phyloP scores from a whole-genome alignment of 2,113 vertebrate genomes.

The Centropus unirufus region DNA sequence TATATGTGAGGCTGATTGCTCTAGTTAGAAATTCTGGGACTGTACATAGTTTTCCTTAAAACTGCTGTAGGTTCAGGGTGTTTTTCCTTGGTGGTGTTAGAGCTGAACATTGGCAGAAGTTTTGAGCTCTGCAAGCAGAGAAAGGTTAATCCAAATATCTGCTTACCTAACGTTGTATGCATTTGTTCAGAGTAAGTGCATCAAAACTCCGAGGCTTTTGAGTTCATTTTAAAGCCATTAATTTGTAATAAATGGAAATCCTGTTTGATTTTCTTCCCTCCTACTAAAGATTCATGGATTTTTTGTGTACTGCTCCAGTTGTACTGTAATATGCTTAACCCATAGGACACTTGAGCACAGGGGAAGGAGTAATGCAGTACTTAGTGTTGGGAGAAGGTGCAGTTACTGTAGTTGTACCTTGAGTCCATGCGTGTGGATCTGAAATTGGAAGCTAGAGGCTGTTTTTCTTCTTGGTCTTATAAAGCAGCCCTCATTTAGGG shows the following conservation, averaged over 20 bases:
- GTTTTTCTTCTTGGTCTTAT: not conserved
- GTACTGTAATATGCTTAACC: not conserved
- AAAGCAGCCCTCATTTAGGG: not conserved
- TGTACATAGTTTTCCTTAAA: not conserved
- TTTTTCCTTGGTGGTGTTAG: not conserved
- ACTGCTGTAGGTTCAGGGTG: not conserved
- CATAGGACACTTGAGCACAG: not conserved
- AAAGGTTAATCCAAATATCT: not conserved
- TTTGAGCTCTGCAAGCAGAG: not conserved
- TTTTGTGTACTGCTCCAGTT: not conserved
- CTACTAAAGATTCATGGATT: rapidly evolving
- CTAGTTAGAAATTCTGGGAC: not conserved
- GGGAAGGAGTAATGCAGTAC: not conserved
- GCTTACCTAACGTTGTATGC: not conserved
- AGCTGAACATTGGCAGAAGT: not conserved
- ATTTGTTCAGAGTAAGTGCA: not conserved
- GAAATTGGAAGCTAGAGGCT: not conserved
- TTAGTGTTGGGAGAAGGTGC: not conserved
- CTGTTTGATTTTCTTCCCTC: not conserved
- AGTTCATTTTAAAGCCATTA: not conserved
- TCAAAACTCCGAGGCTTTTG: not conserved
- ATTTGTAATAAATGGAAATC: not conserved
- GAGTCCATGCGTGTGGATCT: not conserved
- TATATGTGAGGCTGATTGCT: not conserved
- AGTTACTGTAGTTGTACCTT: not conserved